These are phyloP conservation scores for Peromyscus californicus DNA, from an alignment of 2,113 vertebrate genomes.

Conservation along the genomic window DNA sequence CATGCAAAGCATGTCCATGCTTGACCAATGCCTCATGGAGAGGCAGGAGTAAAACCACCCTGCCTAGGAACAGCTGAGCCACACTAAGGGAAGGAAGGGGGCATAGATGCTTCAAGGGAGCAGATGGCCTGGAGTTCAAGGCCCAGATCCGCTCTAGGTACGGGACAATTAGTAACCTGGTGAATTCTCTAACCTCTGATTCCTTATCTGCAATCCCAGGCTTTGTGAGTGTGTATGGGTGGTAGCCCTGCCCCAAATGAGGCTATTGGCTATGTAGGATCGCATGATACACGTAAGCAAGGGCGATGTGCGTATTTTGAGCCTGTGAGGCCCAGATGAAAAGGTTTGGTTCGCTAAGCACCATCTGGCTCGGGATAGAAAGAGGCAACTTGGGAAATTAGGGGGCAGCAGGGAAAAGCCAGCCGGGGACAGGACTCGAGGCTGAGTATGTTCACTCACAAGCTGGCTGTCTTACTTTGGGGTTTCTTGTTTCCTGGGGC, in stretches of 20 bases:
- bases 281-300: background rate
- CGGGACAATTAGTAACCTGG: background rate
- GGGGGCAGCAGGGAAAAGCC: background rate
- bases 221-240: background rate
- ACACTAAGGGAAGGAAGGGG: background rate
- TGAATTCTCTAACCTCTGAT: too few relatives aligned
- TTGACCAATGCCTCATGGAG: background rate
- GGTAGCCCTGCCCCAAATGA: background rate
- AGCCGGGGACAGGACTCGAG: background rate
- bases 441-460: background rate
- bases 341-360: background rate
- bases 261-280: background rate
- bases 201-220: background rate
- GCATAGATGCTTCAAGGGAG: background rate
- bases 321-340: background rate
- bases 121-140: background rate
- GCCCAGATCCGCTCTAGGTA: background rate
- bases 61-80: background rate
- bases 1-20: background rate
- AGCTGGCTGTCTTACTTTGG: background rate
- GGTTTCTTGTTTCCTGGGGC: background rate
- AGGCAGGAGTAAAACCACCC: rapidly evolving
- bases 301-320: background rate
- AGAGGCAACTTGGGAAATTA: background rate
- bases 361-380: background rate